Evolutionary conservation across 2,113 vertebrate species (phyloP), one percentile per base, ranked within the genome.

Genomic region (Podarcis cretensis): DNA sequence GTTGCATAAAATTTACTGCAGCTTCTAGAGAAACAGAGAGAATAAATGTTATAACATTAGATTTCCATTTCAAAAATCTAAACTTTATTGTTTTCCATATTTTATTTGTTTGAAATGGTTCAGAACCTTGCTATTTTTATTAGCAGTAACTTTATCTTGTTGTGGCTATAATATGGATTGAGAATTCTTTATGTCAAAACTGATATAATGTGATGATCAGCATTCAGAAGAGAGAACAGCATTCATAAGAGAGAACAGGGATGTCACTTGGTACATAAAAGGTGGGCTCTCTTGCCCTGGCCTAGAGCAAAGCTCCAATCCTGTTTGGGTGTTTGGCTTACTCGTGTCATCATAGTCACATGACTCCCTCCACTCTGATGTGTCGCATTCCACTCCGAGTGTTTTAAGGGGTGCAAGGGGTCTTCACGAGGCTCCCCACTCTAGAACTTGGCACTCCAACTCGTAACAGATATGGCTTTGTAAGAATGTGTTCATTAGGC

Each of bases 21-120:
- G n/a, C 57, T n/a, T 90, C 63, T 89, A 43, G 73, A 84, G 57
- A 7, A 86, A 87, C 81, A 87, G 40, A 18, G 35, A 86, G 75
- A 89, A 35, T 8, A 16, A 0, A 54, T 63, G 12, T 84, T 57
- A 16, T 68, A 68, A 73, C 21, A 30, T 86, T 90, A 92, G 83
- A 48, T 83, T 92, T 35, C 32, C 65, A 57, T 93, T 93, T 59
- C 77, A 68, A 85, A 83, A 88, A 84, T 89, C 43, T 86, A 94
- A 92, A 92, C 81, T 90, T 94, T 88, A 90, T 79, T 90, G 68
- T 88, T 79, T 25, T 63, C 83, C 54, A 0, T 84, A 73, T 83
- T 27, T 86, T 4, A 88, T 79, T 94, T 94, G 91, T 91, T 91
- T 91, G 87, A 91, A 95, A 65, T 71, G 91, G 68, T 89, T 94